These are phyloP conservation scores for Bombus pascuorum DNA, from an alignment of 1,140 invertebrate genomes.

Conservation along the genomic window DNA sequence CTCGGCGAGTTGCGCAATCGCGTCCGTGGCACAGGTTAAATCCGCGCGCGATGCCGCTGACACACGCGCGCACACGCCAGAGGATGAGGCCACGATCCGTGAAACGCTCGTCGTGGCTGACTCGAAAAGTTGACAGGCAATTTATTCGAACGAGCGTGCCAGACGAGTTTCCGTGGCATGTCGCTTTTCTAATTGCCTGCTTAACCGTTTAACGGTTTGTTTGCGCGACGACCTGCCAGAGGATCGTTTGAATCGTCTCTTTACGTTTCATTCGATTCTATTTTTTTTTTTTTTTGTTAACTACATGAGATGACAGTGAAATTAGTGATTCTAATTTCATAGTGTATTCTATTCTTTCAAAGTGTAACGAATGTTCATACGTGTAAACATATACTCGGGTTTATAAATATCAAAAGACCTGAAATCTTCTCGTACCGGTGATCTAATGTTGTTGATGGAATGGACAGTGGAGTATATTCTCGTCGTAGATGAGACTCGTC, in stretches of 20 bases:
- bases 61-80: conserved; percentile 10
- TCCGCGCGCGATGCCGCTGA: conserved; percentile 12
- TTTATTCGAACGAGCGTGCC: conserved; percentile 67
- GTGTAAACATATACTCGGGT: too few relatives aligned
- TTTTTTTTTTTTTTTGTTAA: not conserved
- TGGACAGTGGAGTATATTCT: too few relatives aligned
- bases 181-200: conserved; percentile 62
- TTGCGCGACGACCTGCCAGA: conserved; percentile 24
- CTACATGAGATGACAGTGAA: not conserved
- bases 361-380: not conserved
- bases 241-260: too few relatives aligned
- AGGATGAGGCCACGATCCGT: conserved; percentile 21
- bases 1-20: conserved; percentile 62
- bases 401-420: too few relatives aligned
- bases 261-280: not conserved
- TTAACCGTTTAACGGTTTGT: conserved; percentile 62
- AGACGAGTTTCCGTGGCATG: conserved; percentile 47
- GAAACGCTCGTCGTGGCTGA: not conserved
- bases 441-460: not conserved
- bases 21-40: conserved; percentile 45
- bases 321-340: not conserved
- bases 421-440: not conserved
- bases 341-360: not conserved
- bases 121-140: conserved; percentile 71
- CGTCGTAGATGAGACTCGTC: too few relatives aligned